Evolutionary conservation across 2,888 invertebrate species (phyloP).

Genomic region (Tolmerus cingulatus): DNA sequence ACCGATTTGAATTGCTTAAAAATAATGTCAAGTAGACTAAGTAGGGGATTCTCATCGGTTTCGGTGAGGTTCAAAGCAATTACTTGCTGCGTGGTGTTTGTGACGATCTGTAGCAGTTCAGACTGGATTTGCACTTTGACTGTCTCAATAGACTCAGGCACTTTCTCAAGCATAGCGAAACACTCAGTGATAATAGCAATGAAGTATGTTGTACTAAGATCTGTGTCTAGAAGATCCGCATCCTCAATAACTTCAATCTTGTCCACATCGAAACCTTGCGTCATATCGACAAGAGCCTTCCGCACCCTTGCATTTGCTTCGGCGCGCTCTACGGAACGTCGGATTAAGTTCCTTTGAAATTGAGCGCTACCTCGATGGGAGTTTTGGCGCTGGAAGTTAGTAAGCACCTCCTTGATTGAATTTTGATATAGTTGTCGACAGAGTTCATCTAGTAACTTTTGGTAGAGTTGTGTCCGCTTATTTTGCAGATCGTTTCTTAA

Average conservation of each 20-base stretch:
- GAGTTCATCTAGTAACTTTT: constrained; percentile 75
- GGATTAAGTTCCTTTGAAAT: constrained; percentile 68
- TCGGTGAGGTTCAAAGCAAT: constrained; percentile 64
- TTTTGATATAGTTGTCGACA: constrained; percentile 75
- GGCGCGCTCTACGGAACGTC: constrained; percentile 68
- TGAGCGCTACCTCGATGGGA: constrained; percentile 68
- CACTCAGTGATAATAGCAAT: constrained; percentile 86
- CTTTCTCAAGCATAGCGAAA: constrained; percentile 80
- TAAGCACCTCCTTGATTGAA: constrained; percentile 66
- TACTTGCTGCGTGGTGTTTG: constrained; percentile 80
- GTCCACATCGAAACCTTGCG: constrained; percentile 61
- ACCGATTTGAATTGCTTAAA: constrained; percentile 85
- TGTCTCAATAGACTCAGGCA: constrained; percentile 86
- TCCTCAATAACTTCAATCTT: constrained; percentile 68
- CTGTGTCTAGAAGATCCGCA: constrained; percentile 68
- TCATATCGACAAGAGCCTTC: constrained; percentile 67
- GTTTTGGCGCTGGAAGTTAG: constrained; percentile 69
- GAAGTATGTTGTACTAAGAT: constrained; percentile 72
- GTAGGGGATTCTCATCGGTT: constrained; percentile 62
- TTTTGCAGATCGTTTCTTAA: constrained; percentile 76
- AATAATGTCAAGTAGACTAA: constrained; percentile 75
- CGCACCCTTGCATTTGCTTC: constrained; percentile 65
- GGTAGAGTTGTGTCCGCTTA: constrained; percentile 70
- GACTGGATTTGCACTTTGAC: constrained; percentile 84
- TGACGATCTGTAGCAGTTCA: constrained; percentile 81